phyloP scores from a whole-genome alignment of 2,888 invertebrate genomes.

The Drosophila rubida region DNA sequence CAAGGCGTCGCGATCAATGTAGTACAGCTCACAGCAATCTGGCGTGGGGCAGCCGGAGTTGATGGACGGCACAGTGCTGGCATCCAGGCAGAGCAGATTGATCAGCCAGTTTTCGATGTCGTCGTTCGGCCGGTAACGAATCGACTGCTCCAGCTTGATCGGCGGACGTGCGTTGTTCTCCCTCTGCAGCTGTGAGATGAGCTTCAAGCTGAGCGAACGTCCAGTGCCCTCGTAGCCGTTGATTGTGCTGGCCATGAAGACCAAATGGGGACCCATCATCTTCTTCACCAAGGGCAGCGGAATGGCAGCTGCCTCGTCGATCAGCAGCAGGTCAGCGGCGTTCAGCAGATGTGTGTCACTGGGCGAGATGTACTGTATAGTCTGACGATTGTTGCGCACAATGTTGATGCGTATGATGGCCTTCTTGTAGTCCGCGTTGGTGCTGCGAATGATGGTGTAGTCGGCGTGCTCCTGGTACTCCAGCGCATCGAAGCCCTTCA shows the following conservation, averaged over 20 bases:
- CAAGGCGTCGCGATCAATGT: conserved; percentile 95
- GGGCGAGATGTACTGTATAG: conserved; percentile 98
- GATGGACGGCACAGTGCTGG: conserved; percentile 88
- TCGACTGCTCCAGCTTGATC: conserved; percentile 93
- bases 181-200: conserved; percentile 93
- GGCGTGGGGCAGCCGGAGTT: conserved; percentile 95
- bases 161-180: conserved; percentile 87
- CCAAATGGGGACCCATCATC: conserved; percentile 95
- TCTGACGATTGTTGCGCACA: conserved; percentile 95
- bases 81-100: conserved; percentile 95
- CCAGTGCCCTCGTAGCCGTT: conserved; percentile 99
- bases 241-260: conserved; percentile 98
- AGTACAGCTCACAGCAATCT: conserved; percentile 94
- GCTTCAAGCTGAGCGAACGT: conserved; percentile 96
- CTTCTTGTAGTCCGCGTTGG: conserved; percentile 98
- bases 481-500: conserved; percentile 97
- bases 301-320: conserved; percentile 99
- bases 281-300: conserved; percentile 96
- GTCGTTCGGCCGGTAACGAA: conserved; percentile 95
- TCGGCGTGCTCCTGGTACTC: conserved; percentile 98
- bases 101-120: conserved; percentile 96
- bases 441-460: conserved; percentile 96
- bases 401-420: conserved; percentile 97
- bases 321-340: conserved; percentile 97
- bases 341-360: conserved; percentile 94